Base-by-base conservation (phyloP, 2,797 vertebrate genomes). In the Momotus momota region DNA sequence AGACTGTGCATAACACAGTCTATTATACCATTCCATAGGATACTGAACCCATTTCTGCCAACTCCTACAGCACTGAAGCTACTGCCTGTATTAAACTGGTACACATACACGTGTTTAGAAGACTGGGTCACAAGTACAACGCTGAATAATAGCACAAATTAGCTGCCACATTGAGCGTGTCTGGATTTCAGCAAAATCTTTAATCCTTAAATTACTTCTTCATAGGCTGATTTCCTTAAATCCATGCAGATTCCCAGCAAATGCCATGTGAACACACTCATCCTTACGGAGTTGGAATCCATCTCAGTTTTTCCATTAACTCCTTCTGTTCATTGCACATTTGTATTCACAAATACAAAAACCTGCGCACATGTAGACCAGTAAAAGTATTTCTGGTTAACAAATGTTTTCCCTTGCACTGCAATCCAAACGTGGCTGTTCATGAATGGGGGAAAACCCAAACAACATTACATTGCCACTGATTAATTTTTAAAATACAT, bases 121-220 rank as follows among this genome's bases (percentile, higher is more conserved):
- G 2, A 55, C 29, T 62, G 35, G 86, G 65, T 80, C 75, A 81
- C 35, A 79, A 78, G 43, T 7, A 66, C 49, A 81, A 7, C 4
- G 51, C 18, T 57, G 40, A 91, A 12, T 46, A 93, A 79, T 0
- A 70, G 77, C 80, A 4, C 77, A 91, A 84, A 94, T 91, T 64
- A 94, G 64, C 72, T 86, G 85, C 51, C 79, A 90, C 41, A 23
- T 12, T 5, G 0, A 88, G 43, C 9, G 1, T 33, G 61, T 64
- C 8, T 49, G 57, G 66, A 55, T 86, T 86, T 72, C 17, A 88
- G 62, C 43, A 81, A 86, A 94, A 79, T 62, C 77, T 88, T 86
- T 91, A 94, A 96, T 94, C 88, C 60, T 48, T 73, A 81, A 95
- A 84, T 88, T 84, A 88, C 69, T 83, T 94, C 66, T 92, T 92